Percentiles rank a stretch among this genome's conserved stretches.
These are phyloP conservation scores for Huso huso DNA, from an alignment of 2,797 vertebrate species.

Conservation along the genomic window DNA sequence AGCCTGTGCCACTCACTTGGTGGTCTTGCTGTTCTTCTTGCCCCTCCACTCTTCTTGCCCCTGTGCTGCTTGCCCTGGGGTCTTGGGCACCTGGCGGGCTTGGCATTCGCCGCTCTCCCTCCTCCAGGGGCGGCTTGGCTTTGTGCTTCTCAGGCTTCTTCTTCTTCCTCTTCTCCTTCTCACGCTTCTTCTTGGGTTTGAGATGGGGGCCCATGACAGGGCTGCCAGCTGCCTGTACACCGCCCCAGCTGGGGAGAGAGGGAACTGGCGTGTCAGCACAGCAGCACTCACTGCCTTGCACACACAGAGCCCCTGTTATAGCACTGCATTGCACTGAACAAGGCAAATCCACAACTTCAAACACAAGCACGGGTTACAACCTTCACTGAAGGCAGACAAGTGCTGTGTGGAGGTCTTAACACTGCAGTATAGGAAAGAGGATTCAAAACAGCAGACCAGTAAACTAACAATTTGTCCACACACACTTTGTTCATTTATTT, in stretches of 20 bases:
- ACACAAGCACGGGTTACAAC: not conserved
- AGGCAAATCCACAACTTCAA: not conserved
- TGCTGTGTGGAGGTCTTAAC: not conserved
- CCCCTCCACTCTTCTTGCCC: slow-evolving; percentile 52
- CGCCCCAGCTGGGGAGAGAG: slow-evolving; percentile 61
- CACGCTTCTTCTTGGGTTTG: slow-evolving; percentile 85
- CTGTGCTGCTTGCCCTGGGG: slow-evolving; percentile 46
- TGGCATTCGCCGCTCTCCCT: slow-evolving; percentile 39
- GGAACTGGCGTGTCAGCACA: not conserved
- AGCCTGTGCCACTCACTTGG: slow-evolving; percentile 50
- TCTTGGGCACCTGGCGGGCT: slow-evolving; percentile 59
- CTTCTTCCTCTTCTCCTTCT: slow-evolving; percentile 85
- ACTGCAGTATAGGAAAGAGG: not conserved
- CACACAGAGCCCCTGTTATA: not conserved
- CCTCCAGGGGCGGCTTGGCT: slow-evolving; percentile 48
- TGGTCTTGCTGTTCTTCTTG: slow-evolving; percentile 54
- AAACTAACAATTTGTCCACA: too few species aligned
- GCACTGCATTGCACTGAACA: too few species aligned
- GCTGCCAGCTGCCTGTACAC: slow-evolving; percentile 88
- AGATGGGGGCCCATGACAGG: slow-evolving; percentile 80
- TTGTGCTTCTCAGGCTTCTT: slow-evolving; percentile 76
- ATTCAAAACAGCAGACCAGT: too few species aligned
- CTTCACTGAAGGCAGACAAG: not conserved
- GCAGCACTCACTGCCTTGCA: not conserved
- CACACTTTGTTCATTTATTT: too few species aligned